Conservation (phyloP, 2,113 vertebrate genomes). For the Rhipidura dahli region DNA sequence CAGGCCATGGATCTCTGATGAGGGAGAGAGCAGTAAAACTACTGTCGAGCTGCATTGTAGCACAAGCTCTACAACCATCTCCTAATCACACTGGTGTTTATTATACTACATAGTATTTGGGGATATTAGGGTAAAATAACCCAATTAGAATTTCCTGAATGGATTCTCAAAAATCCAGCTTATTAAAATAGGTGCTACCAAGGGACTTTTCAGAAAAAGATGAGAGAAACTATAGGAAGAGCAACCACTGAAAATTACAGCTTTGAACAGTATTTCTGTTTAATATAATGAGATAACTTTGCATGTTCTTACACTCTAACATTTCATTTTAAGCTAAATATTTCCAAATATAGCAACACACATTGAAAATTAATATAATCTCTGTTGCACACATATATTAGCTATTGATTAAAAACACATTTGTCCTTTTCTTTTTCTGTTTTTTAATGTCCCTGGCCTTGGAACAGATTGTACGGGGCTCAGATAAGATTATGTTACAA, state of each 20-base stretch:
- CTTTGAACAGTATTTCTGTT: not conserved
- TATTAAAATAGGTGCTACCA: not conserved
- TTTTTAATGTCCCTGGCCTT: slow-evolving; percentile 5
- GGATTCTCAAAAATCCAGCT: not conserved
- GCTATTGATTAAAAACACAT: not conserved
- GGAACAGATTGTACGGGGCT: not conserved
- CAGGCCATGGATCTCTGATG: not conserved
- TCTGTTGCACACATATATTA: not conserved
- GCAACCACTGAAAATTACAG: not conserved
- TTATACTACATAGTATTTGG: not conserved
- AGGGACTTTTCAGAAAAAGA: not conserved
- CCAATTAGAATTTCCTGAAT: not conserved
- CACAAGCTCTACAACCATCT: not conserved
- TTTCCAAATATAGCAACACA: not conserved
- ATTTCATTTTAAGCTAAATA: not conserved
- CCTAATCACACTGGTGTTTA: not conserved
- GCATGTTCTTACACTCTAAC: not conserved
- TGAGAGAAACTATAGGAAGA: not conserved
- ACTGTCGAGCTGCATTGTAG: not conserved
- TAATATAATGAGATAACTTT: not conserved
- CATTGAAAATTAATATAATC: not conserved
- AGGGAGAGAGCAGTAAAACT: not conserved
- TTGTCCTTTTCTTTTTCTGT: not conserved
- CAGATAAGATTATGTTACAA: slow-evolving; percentile 19
- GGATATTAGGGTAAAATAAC: not conserved